Evolutionary conservation across 2,888 invertebrate species (phyloP).

Genomic region (Meloe dianella): DNA sequence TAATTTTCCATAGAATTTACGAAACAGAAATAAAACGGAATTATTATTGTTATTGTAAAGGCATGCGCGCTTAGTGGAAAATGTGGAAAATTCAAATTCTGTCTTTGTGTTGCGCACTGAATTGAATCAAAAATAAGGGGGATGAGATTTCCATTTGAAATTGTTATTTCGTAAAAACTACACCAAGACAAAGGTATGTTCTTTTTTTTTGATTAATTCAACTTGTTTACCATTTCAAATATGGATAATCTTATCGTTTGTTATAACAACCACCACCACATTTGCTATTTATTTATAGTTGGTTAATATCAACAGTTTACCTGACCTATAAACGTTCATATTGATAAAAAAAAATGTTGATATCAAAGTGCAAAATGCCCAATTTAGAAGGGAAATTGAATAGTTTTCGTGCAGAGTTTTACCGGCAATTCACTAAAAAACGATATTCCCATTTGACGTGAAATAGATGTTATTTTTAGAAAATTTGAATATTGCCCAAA

Average conservation of each 20-base stretch:
- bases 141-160: neutral
- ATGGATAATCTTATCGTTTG: neutral
- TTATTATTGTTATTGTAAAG: neutral
- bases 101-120: neutral
- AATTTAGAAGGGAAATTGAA: neutral
- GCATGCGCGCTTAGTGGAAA: slow-evolving; percentile 2
- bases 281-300: neutral
- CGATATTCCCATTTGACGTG: too few species aligned
- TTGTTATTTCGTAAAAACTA: neutral
- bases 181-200: neutral
- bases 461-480: neutral
- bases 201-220: neutral
- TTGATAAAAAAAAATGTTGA: neutral
- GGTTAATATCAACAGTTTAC: slow-evolving; percentile 3
- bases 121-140: neutral
- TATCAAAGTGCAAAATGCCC: neutral
- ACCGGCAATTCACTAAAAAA: too few species aligned
- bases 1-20: neutral
- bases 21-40: neutral
- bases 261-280: neutral
- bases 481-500: too few species aligned
- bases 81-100: slow-evolving; percentile 5
- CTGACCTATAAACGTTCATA: neutral
- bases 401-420: too few species aligned
- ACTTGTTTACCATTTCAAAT: neutral